phyloP scores from a whole-genome alignment of 2,113 vertebrate species.

The Chlorocebus sabaeus region DNA sequence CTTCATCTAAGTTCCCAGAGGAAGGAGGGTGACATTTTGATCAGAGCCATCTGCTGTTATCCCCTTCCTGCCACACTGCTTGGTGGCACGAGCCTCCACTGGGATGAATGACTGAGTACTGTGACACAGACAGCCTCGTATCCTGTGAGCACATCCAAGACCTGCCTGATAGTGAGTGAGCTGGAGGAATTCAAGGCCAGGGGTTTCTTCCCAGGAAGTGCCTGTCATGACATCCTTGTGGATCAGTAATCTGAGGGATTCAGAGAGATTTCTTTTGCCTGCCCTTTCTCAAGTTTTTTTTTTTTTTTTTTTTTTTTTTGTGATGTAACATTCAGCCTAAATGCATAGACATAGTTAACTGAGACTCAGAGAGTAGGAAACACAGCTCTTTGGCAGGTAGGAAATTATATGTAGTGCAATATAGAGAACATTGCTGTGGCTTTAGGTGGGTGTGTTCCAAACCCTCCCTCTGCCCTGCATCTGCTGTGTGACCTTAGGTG shows the following conservation, averaged over 20 bases:
- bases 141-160: neutral
- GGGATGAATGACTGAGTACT: neutral
- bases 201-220: neutral
- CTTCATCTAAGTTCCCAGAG: neutral
- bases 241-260: neutral
- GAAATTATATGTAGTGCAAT: accelerated
- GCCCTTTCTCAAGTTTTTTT: neutral
- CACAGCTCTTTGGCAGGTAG: neutral
- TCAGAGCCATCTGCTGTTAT: neutral
- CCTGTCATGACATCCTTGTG: neutral
- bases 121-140: accelerated
- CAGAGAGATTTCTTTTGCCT: neutral
- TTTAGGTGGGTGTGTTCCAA: neutral
- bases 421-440: neutral
- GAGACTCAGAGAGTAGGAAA: neutral
- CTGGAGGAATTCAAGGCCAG: neutral
- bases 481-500: neutral
- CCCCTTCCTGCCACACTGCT: neutral
- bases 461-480: neutral
- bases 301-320: too few relatives aligned
- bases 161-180: neutral
- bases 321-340: neutral
- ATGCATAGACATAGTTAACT: neutral
- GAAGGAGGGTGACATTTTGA: neutral
- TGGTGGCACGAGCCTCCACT: accelerated